A percentile compares a stretch with the other conserved stretches of the same genome.
phyloP scores from a whole-genome alignment of 2,888 invertebrate genomes.

The Panopea generosa region DNA sequence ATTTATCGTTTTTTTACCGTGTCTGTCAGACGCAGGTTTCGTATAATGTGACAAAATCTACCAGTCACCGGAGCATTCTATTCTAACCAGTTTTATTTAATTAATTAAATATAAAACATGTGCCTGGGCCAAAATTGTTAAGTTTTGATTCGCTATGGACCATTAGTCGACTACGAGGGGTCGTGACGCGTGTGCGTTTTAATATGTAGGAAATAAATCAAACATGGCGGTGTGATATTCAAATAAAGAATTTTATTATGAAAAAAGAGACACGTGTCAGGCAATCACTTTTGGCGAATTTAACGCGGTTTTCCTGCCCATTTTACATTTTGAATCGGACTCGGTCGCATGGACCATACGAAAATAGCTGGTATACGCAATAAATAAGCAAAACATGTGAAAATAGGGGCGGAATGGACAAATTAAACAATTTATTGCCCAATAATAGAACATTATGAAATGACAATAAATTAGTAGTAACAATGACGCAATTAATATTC shows the following conservation, averaged over 20 bases:
- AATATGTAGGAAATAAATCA: conserved; percentile 57
- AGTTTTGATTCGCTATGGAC: neutral
- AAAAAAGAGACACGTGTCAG: conserved; percentile 30
- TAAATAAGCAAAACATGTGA: neutral
- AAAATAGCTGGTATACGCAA: conserved; percentile 13
- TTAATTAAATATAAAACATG: conserved; percentile 38
- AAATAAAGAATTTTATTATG: conserved; percentile 35
- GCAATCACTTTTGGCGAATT: neutral
- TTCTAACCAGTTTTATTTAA: conserved; percentile 13
- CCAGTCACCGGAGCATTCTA: neutral
- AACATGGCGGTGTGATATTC: conserved; percentile 29
- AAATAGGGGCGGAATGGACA: conserved; percentile 42
- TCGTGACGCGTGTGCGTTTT: conserved; percentile 40
- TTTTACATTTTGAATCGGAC: conserved; percentile 5
- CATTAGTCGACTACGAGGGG: conserved; percentile 30
- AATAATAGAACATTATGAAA: neutral
- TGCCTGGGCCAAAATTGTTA: conserved; percentile 8
- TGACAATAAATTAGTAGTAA: neutral
- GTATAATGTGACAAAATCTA: neutral
- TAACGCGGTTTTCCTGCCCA: neutral
- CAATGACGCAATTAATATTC: conserved; percentile 20
- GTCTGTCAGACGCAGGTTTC: neutral
- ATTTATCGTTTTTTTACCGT: neutral
- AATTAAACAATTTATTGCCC: conserved; percentile 39
- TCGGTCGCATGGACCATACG: neutral